A percentile compares a stretch with the other conserved stretches of the same genome.
phyloP scores from a whole-genome alignment of 1,140 invertebrate genomes.

The Branchinecta lindahli region DNA sequence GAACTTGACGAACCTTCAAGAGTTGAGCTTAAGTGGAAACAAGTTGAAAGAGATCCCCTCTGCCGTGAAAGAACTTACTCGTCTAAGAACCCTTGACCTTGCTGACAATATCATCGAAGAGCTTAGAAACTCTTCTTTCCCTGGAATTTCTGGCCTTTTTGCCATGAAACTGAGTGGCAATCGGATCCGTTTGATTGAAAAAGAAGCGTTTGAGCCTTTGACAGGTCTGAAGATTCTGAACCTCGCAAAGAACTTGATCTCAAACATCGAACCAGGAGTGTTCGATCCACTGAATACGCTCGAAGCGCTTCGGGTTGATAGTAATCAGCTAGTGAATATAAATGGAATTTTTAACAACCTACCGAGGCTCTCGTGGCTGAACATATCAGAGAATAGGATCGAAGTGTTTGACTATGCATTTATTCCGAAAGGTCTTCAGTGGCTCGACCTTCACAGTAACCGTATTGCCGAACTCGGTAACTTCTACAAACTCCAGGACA shows the following conservation, averaged over 20 bases:
- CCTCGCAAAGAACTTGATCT: slow-evolving; percentile 66
- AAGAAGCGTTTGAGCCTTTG: slow-evolving; percentile 58
- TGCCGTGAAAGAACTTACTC: slow-evolving; percentile 53
- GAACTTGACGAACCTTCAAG: slow-evolving; percentile 58
- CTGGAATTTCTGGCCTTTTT: slow-evolving; percentile 59
- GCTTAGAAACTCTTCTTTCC: slow-evolving; percentile 59
- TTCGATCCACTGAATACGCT: slow-evolving; percentile 62
- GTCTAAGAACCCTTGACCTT: slow-evolving; percentile 58
- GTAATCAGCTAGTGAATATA: slow-evolving; percentile 52
- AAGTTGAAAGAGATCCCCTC: slow-evolving; percentile 51
- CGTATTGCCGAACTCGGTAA: slow-evolving; percentile 62
- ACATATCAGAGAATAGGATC: slow-evolving; percentile 76
- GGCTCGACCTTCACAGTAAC: slow-evolving; percentile 80
- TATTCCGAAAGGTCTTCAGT: slow-evolving; percentile 60
- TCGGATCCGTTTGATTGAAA: slow-evolving; percentile 66
- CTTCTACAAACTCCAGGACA: slow-evolving; percentile 45
- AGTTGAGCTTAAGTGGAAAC: slow-evolving; percentile 68
- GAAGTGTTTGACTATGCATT: slow-evolving; percentile 78
- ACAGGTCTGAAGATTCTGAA: slow-evolving; percentile 72
- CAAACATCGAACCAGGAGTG: slow-evolving; percentile 57
- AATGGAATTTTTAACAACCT: slow-evolving; percentile 67
- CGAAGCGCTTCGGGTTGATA: slow-evolving; percentile 68
- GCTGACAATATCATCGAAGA: slow-evolving; percentile 60
- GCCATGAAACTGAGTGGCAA: slow-evolving; percentile 73
- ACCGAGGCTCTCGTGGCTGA: slow-evolving; percentile 65